Evolutionary conservation across 1,140 invertebrate genomes (phyloP).

Genomic region (Zaprionus ghesquierei): DNA sequence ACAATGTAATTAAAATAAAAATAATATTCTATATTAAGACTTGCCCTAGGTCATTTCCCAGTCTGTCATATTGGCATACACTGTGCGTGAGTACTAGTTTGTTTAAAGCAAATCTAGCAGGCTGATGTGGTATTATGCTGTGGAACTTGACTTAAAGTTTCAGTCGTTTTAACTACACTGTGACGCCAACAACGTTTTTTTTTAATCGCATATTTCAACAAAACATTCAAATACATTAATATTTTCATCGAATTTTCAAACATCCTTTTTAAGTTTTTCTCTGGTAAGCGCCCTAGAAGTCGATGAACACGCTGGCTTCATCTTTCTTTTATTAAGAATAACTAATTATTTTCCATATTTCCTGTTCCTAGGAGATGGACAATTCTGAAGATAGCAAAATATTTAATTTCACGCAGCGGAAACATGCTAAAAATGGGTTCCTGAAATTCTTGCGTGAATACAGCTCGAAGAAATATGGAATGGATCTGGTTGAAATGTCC

Average conservation of each 20-base stretch:
- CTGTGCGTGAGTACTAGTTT: not conserved
- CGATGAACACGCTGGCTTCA: too few species aligned
- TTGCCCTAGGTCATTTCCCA: not conserved
- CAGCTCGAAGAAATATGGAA: not conserved
- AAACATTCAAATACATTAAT: too few species aligned
- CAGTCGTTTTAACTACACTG: not conserved
- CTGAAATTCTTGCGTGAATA: not conserved
- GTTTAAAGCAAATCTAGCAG: not conserved
- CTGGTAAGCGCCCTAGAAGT: not conserved
- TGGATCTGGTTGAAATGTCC: not conserved
- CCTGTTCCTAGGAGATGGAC: not conserved
- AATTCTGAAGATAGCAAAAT: not conserved
- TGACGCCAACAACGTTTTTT: not conserved
- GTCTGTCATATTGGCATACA: not conserved
- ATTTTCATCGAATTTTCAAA: too few species aligned
- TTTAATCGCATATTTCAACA: not conserved
- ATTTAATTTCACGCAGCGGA: not conserved
- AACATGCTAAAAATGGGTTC: not conserved
- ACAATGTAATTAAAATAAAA: too few species aligned
- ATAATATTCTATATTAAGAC: too few species aligned
- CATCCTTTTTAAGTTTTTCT: too few species aligned
- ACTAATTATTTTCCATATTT: not conserved
- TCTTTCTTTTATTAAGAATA: too few species aligned
- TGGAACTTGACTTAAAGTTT: not conserved
- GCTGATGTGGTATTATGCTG: not conserved